Evolutionary conservation across 2,113 vertebrate genomes (phyloP).

Genomic region (Rhinopomastus cyanomelas): DNA sequence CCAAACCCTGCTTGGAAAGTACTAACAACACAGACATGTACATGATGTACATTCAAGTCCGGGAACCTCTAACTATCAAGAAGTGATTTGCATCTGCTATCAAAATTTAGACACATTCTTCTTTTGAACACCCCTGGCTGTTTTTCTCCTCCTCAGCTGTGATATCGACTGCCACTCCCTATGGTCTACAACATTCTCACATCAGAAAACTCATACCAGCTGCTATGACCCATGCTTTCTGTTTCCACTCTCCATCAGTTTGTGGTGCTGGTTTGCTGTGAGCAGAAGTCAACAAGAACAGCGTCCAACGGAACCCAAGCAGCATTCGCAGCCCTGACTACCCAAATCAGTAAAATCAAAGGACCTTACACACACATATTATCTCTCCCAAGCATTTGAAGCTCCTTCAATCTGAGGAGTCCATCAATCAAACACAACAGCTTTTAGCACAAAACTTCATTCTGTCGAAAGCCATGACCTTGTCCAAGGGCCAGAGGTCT

Average conservation of each 20-base stretch:
- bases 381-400: not conserved
- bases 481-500: not conserved
- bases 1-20: not conserved
- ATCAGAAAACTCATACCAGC: not conserved
- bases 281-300: not conserved
- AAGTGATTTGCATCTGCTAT: not conserved
- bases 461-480: not conserved
- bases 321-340: not conserved
- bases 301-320: fast-evolving
- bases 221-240: not conserved
- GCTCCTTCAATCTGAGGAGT: not conserved
- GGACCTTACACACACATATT: not conserved
- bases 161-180: not conserved
- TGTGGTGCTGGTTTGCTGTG: not conserved
- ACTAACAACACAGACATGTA: not conserved
- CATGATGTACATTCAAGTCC: not conserved
- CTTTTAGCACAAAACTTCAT: not conserved
- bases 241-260: not conserved
- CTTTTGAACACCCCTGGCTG: not conserved
- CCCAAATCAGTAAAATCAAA: not conserved
- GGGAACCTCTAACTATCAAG: not conserved
- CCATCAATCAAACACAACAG: not conserved
- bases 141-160: not conserved
- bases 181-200: not conserved
- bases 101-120: not conserved